Evolutionary conservation across 2,797 vertebrate genomes (phyloP).

Genomic region (Discoglossus pictus): DNA sequence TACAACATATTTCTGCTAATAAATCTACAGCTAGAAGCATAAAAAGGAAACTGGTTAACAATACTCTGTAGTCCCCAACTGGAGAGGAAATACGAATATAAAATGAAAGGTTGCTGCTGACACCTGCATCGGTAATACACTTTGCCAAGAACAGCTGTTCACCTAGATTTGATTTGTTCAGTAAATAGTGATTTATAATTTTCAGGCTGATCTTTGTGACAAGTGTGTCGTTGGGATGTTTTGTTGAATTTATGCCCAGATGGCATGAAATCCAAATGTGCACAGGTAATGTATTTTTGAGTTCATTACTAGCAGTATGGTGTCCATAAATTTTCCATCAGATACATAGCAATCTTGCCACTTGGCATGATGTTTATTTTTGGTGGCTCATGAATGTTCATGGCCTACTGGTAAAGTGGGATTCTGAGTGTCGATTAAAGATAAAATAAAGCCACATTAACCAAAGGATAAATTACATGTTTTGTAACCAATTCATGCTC

Average conservation of each 20-base stretch:
- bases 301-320: conserved; percentile 29
- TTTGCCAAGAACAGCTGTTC: conserved; percentile 37
- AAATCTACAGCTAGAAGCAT: conserved; percentile 51
- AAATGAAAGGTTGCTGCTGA: conserved; percentile 10
- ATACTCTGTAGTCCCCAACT: conserved; percentile 12
- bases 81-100: conserved; percentile 15
- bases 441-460: no score
- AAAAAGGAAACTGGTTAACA: conserved; percentile 11
- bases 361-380: conserved; percentile 20
- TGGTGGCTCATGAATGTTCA: no score
- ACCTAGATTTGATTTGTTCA: conserved; percentile 28
- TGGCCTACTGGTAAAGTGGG: no score
- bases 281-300: conserved; percentile 24
- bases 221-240: conserved; percentile 18
- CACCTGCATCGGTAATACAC: conserved; percentile 11
- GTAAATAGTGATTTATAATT: conserved; percentile 37
- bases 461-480: no score
- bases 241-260: conserved; percentile 24
- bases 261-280: neutral
- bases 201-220: conserved; percentile 25
- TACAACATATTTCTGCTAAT: conserved; percentile 67
- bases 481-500: no score
- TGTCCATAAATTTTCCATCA: conserved; percentile 24
- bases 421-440: no score
- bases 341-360: conserved; percentile 7